Conservation (phyloP, 1,140 invertebrate genomes). For the Cherax quadricarinatus region DNA sequence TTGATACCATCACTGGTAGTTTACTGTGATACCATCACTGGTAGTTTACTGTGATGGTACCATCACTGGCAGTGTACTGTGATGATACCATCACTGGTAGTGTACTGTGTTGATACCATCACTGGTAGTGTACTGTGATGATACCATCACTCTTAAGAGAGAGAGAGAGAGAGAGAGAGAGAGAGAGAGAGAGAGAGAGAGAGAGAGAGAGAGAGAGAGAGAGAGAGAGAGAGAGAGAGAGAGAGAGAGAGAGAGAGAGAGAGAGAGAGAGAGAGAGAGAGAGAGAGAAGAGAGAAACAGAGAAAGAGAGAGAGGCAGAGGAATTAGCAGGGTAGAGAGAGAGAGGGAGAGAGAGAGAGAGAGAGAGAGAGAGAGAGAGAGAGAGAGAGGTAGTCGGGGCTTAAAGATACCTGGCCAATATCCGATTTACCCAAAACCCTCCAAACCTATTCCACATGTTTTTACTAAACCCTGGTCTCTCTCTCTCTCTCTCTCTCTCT, state of each 20-base stretch:
- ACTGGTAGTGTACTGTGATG: too few species aligned
- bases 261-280: background rate
- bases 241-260: background rate
- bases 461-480: too few species aligned
- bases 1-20: too few species aligned
- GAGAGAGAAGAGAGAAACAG: background rate
- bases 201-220: background rate
- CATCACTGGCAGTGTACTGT: too few species aligned
- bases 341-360: background rate
- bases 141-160: too few species aligned
- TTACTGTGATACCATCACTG: too few species aligned
- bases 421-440: background rate
- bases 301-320: background rate
- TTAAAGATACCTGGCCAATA: conserved; percentile 34
- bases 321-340: background rate
- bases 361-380: background rate
- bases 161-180: too few species aligned
- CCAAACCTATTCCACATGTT: background rate
- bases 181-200: background rate
- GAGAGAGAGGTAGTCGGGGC: background rate
- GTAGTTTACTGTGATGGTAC: too few species aligned
- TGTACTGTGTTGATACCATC: too few species aligned
- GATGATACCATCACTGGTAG: too few species aligned
- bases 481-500: too few species aligned
- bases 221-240: background rate